These are phyloP conservation scores for Uromys caudimaculatus DNA, from an alignment of 2,797 vertebrate species.

Conservation along the genomic window DNA sequence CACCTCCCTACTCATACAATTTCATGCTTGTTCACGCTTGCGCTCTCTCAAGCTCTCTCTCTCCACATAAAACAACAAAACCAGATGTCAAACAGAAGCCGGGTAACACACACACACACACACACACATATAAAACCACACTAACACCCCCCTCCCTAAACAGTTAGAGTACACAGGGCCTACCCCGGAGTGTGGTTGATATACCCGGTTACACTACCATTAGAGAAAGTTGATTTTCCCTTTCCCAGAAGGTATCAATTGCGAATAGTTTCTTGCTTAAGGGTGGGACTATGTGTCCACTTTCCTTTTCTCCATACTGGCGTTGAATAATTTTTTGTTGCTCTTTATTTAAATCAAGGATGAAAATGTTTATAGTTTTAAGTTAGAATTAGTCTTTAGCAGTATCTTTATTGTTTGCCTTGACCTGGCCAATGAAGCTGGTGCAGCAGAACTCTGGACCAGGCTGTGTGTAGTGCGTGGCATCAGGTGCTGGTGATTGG, in stretches of 20 bases:
- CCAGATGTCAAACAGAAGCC: neutral
- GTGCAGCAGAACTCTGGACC: conserved; percentile 56
- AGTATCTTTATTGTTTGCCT: conserved; percentile 71
- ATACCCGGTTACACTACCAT: neutral
- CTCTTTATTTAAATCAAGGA: conserved; percentile 62
- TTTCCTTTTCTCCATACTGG: neutral
- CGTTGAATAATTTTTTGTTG: neutral
- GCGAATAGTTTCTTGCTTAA: neutral
- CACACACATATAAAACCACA: neutral
- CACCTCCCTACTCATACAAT: neutral
- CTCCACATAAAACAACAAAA: neutral
- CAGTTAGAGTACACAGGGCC: neutral
- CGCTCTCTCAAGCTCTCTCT: neutral
- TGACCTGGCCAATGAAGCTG: conserved; percentile 81
- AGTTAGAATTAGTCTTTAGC: conserved; percentile 75
- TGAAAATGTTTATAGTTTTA: conserved; percentile 51
- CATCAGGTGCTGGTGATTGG: conserved; percentile 92
- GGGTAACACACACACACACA: neutral
- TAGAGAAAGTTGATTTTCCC: neutral
- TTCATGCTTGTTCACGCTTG: neutral
- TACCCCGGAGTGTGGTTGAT: neutral
- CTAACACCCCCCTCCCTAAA: neutral
- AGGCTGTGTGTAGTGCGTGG: conserved; percentile 77
- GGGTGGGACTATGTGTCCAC: neutral
- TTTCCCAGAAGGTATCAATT: neutral